Evolutionary conservation across 2,797 vertebrate genomes (phyloP), one percentile per base, ranked within the genome.

Genomic region (Petrocephalus sullivani): DNA sequence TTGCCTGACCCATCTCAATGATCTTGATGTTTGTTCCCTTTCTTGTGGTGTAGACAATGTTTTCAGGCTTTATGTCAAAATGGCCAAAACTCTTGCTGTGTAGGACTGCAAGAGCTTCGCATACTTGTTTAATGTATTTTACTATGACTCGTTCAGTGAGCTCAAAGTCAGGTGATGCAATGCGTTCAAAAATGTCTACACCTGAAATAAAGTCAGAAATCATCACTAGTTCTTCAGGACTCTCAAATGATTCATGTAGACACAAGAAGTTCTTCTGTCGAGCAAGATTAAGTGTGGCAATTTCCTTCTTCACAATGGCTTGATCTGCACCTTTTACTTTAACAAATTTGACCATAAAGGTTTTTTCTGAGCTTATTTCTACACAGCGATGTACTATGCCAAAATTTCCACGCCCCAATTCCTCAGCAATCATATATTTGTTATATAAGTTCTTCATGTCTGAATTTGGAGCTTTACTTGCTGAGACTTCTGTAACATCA

Each of bases 161-260:
- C 92, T 98, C 97, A 95, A 99, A 99, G 89, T 97, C 96, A 83
- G 97, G 91, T 88, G 96, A 96, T 88, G 93, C 95, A 83, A 99
- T 95, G 90, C 97, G 97, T 92, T 99, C 99, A 91, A 99, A 99
- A 92, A 99, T 98, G 91, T 99, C 99, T 51, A 93, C 93, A 53
- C 99, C 99, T 37, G 99, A 99, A 93, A 99, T 96, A 90, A 99
- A 99, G 91, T 99, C 99, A 91, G 97, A 99, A 91, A 99, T 98
- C 97, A 99, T 96, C 88, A 99, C 97, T 87, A 99, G 90, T 94
- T 99, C 99, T 93, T 99, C 99, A 58, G 98, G 96, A 93, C 98
- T 99, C 89, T 99, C 97, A 88, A 98, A 99, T 54, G 98, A 98
- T 92, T 98, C 97, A 6, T 97, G 97, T 84, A 99, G 97, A 84